These are phyloP conservation scores for Vidua macroura DNA, from an alignment of 2,113 vertebrate genomes.

Conservation along the genomic window DNA sequence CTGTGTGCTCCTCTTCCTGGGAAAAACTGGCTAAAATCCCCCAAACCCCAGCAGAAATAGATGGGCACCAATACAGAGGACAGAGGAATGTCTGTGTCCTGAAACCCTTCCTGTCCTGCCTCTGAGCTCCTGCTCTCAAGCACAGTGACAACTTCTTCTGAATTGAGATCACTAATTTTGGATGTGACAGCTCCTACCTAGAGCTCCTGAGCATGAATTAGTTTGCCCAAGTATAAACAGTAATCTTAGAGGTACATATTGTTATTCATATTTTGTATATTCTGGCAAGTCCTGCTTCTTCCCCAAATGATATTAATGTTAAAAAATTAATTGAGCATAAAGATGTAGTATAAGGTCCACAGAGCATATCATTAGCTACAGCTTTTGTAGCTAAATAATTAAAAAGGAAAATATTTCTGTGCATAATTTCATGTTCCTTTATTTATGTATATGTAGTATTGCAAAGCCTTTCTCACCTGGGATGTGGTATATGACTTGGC, in stretches of 20 bases:
- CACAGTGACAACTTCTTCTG: background rate
- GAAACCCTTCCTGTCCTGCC: background rate
- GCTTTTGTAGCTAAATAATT: background rate
- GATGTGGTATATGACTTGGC: background rate
- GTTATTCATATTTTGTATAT: background rate
- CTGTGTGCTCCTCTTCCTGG: background rate
- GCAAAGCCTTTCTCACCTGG: background rate
- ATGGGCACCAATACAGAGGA: background rate
- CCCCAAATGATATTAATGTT: background rate
- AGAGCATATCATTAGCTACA: background rate
- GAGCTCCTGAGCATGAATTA: background rate
- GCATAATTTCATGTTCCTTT: background rate
- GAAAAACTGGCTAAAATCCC: background rate
- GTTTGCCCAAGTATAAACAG: background rate
- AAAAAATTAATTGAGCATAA: constrained; percentile 10
- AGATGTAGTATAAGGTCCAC: background rate
- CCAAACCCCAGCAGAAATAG: background rate
- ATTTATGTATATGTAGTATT: background rate
- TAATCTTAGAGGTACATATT: background rate
- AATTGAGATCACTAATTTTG: background rate
- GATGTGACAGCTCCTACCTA: background rate
- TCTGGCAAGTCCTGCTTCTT: background rate
- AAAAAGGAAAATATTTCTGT: background rate
- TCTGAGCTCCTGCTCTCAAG: background rate
- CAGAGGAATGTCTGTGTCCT: background rate